Evolutionary conservation across 2,113 vertebrate genomes (phyloP), one percentile per base, ranked within the genome.

Genomic region (Amblyopsis rosae): DNA sequence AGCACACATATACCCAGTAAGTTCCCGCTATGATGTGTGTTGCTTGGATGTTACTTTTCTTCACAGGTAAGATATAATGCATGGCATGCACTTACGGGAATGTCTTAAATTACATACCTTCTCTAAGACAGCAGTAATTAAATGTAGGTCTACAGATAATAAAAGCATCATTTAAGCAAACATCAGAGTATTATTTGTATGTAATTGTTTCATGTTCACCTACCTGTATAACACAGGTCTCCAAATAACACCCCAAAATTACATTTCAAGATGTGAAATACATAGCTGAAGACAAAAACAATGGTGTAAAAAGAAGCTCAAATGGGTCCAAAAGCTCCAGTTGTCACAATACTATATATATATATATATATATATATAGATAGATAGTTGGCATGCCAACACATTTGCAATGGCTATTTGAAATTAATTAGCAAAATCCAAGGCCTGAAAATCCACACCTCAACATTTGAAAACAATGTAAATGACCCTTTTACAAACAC

Each of bases 31-130:
- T 69, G 78, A 70, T 55, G 49, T 61, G 2, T 45, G 57, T 59
- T 48, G 57, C 45, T 65, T 57, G 81, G 53, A 10, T 86, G 61
- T 67, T 88, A 35, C 4, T 87, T 45, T 3, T 87, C 65, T 56
- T 84, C 15, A 67, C 76, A 79, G 90, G 90, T 90, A 70, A 85
- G 85, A 65, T 50, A 60, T 66, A 59, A 47, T 67, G 6, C 56
- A 3, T 56, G 16, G 4, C 56, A 6, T 26, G 32, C 59, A 0
- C 62, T 19, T 26, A 26, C 3, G 26, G 26, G 17, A n/a, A 65
- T 11, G 9, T 13, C 35, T 45, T 13, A 7, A 35, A 12, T 11
- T 12, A 33, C 41, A 6, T 53, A n/a, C 4, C 4, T 53, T 70
- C 2, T 9, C 15, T 19, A 56, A 1, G 12, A 41, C 65, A 33